Conservation (phyloP, 2,797 vertebrate species). For the Hyperoplus immaculatus region DNA sequence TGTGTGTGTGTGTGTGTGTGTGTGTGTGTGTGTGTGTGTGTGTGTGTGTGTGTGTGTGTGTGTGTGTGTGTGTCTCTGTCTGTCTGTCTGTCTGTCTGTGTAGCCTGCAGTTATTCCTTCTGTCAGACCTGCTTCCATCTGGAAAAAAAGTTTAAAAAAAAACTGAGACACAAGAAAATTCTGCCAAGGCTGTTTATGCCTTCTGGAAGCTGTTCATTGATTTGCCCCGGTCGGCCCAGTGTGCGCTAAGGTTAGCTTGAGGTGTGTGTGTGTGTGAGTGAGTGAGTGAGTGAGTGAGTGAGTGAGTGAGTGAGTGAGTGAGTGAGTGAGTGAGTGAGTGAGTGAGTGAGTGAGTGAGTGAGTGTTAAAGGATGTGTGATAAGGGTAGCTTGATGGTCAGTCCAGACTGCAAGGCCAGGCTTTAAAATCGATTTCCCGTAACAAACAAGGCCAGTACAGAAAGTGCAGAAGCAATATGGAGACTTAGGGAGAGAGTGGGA, state of each 20-base stretch:
- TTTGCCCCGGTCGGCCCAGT: conserved; percentile 9
- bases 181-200: conserved; percentile 8
- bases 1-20: no score
- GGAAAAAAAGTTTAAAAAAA: not conserved
- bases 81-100: no score
- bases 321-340: no score
- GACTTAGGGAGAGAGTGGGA: not conserved
- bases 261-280: no score
- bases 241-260: no score
- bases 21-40: no score
- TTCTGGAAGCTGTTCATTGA: conserved; percentile 33
- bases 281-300: no score
- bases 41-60: no score
- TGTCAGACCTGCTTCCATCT: not conserved
- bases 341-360: no score
- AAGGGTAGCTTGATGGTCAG: conserved; percentile 32
- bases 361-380: no score
- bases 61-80: no score
- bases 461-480: not conserved
- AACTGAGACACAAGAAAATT: not conserved
- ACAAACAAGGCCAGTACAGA: conserved; percentile 28
- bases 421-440: conserved; percentile 51
- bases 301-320: no score
- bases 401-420: conserved; percentile 4
- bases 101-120: not conserved